phyloP scores from a whole-genome alignment of 2,888 invertebrate species.

The Leptogaster cylindrica region DNA sequence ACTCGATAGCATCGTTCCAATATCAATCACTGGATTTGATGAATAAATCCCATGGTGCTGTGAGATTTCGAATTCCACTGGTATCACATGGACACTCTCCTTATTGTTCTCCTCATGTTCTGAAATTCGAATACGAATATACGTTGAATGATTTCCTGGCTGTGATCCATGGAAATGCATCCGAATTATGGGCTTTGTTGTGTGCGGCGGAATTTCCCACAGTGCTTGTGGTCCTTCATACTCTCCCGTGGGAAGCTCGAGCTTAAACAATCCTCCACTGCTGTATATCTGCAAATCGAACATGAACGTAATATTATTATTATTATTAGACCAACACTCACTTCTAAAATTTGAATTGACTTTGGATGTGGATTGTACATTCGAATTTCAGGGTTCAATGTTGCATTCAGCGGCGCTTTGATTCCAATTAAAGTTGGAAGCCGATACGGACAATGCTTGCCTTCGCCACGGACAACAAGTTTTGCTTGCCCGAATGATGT shows the following conservation, averaged over 20 bases:
- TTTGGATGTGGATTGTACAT: slow-evolving; percentile 93
- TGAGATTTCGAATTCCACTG: slow-evolving; percentile 82
- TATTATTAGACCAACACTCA: slow-evolving; percentile 54
- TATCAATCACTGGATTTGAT: slow-evolving; percentile 78
- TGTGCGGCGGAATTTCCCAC: slow-evolving; percentile 91
- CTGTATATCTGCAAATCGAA: slow-evolving; percentile 71
- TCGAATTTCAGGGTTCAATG: slow-evolving; percentile 85
- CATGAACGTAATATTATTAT: background rate
- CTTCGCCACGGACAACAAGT: slow-evolving; percentile 84
- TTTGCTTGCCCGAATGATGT: slow-evolving; percentile 91
- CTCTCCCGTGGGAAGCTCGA: slow-evolving; percentile 81
- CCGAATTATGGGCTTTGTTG: slow-evolving; percentile 85
- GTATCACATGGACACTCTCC: slow-evolving; percentile 70
- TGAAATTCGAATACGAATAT: slow-evolving; percentile 68
- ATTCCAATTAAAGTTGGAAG: slow-evolving; percentile 89
- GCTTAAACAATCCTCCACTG: slow-evolving; percentile 87
- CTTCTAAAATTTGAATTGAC: slow-evolving; percentile 83
- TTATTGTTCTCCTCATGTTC: slow-evolving; percentile 38
- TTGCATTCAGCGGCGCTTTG: slow-evolving; percentile 89
- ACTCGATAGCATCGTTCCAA: slow-evolving; percentile 78
- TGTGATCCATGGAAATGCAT: slow-evolving; percentile 79
- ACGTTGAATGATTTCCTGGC: slow-evolving; percentile 84
- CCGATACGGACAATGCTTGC: slow-evolving; percentile 88
- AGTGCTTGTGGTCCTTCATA: slow-evolving; percentile 79
- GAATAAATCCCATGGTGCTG: slow-evolving; percentile 76